Conservation (phyloP, 64 coral and sea anemone species). For the Dendrophyllia cribrosa region DNA sequence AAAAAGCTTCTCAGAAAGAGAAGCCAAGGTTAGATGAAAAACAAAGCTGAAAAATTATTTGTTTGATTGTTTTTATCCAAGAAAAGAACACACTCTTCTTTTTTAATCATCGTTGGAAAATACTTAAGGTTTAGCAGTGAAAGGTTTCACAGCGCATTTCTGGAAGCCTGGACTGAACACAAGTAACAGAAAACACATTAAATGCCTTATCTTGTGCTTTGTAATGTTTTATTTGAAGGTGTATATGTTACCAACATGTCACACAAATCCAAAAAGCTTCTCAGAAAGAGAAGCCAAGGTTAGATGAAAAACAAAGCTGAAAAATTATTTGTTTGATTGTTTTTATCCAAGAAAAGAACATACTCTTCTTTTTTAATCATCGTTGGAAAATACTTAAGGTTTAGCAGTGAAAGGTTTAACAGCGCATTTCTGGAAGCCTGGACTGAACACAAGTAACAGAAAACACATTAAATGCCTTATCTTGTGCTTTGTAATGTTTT, state of each 20-base stretch:
- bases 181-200: background rate
- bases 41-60: conserved; percentile 20
- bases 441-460: background rate
- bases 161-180: too few species aligned
- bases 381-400: too few species aligned
- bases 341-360: background rate
- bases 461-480: background rate
- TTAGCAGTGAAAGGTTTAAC: too few species aligned
- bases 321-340: too few species aligned
- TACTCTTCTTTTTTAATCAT: too few species aligned
- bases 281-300: conserved; percentile 39
- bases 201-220: background rate
- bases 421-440: too few species aligned
- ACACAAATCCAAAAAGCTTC: conserved; percentile 47
- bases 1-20: too few species aligned
- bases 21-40: background rate
- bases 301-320: conserved; percentile 47
- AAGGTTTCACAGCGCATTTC: too few species aligned
- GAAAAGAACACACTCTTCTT: background rate
- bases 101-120: too few species aligned
- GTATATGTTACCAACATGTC: conserved; percentile 48
- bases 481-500: background rate
- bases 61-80: too few species aligned
- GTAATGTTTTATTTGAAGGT: conserved; percentile 3
- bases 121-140: too few species aligned